Percentiles rank a stretch among this genome's conserved stretches.
Conservation (phyloP, 1,140 invertebrate species). For the Pseudachorutes palmiensis region DNA sequence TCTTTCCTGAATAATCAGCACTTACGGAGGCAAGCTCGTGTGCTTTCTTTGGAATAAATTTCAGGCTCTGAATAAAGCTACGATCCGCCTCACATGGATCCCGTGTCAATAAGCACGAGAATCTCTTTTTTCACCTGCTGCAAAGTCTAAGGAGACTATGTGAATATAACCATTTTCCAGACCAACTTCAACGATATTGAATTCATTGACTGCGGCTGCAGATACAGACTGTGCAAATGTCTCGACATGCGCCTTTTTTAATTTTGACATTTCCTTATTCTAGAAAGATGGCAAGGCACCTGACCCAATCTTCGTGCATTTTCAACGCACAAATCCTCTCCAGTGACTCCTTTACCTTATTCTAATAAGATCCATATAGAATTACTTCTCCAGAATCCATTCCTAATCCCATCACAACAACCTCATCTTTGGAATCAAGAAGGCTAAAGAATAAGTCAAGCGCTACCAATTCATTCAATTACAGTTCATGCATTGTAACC, state of each 20-base stretch:
- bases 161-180: conserved; percentile 64
- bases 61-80: conserved; percentile 62
- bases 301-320: conserved; percentile 76
- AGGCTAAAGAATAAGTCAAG: conserved; percentile 18
- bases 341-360: neutral
- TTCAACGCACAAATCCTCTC: conserved; percentile 6
- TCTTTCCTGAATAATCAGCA: conserved; percentile 56
- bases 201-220: conserved; percentile 34
- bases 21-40: conserved; percentile 64
- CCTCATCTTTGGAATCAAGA: neutral
- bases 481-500: conserved; percentile 23
- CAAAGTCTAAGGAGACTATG: conserved; percentile 37
- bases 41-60: conserved; percentile 50
- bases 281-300: conserved; percentile 58
- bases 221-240: conserved; percentile 31
- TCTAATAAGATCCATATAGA: conserved; percentile 15
- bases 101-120: conserved; percentile 5
- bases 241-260: conserved; percentile 14
- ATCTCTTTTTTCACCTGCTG: neutral
- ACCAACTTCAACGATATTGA: conserved; percentile 64
- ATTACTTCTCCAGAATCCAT: conserved; percentile 27
- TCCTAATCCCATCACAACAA: conserved; percentile 26
- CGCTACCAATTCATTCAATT: conserved; percentile 26
- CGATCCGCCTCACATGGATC: conserved; percentile 59
- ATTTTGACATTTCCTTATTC: conserved; percentile 16